Conservation (phyloP, 1,140 invertebrate species). For the Bicyclus anynana region DNA sequence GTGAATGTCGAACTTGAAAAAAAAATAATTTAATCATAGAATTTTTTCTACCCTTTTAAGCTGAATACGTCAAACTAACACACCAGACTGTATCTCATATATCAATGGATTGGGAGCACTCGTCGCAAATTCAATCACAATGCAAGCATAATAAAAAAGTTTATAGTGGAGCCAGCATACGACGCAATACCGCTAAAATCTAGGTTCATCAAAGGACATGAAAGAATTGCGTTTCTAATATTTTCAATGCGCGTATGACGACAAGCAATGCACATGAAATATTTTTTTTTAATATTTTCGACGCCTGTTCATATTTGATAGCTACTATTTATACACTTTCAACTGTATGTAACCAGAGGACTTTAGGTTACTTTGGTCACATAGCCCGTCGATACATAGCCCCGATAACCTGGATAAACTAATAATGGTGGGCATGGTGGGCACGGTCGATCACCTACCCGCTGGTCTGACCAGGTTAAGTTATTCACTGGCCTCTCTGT, state of each 20-base stretch:
- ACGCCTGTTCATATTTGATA: no score
- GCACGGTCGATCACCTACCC: no score
- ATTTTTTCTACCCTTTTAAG: neutral
- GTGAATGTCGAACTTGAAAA: neutral
- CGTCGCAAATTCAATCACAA: slow-evolving; percentile 26
- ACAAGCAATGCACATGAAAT: neutral
- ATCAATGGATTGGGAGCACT: slow-evolving; percentile 23
- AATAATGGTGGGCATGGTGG: no score
- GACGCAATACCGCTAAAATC: slow-evolving; percentile 35
- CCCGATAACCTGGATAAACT: no score
- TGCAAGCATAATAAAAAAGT: slow-evolving; percentile 27
- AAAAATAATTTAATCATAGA: neutral
- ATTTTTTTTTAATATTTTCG: no score
- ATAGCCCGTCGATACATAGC: no score
- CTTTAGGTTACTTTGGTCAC: no score
- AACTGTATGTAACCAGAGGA: no score
- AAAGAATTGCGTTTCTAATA: slow-evolving; percentile 35
- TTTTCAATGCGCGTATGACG: slow-evolving; percentile 18
- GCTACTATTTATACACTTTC: no score
- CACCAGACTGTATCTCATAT: slow-evolving; percentile 1
- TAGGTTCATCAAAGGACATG: slow-evolving; percentile 35
- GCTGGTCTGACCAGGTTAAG: no score
- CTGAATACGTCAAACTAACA: neutral
- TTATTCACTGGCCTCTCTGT: no score
- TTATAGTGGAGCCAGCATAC: slow-evolving; percentile 20